Evolutionary conservation across 53 echinoderm and acorn worm genomes (phyloP).

Genomic region (Luidia sarsii): DNA sequence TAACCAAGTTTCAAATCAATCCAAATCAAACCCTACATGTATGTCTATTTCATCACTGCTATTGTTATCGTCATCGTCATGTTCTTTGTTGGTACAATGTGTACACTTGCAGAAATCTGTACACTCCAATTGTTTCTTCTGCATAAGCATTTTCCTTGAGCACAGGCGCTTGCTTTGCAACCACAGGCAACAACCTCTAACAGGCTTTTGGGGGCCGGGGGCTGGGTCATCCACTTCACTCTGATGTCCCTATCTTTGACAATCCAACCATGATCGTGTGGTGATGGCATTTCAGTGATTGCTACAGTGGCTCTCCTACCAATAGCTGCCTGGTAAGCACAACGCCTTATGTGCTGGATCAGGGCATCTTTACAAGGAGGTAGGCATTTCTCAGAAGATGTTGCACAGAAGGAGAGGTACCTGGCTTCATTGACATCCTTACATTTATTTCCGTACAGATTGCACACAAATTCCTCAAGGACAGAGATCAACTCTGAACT

Average conservation of each 20-base stretch:
- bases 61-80: not conserved
- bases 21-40: no score
- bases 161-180: not conserved
- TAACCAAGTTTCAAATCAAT: no score
- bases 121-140: not conserved
- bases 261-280: slow-evolving; percentile 19
- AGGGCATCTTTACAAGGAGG: slow-evolving; percentile 21
- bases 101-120: not conserved
- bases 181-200: slow-evolving; percentile 2
- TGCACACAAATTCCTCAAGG: slow-evolving; percentile 18
- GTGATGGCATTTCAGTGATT: not conserved
- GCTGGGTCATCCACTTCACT: slow-evolving; percentile 9
- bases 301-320: not conserved
- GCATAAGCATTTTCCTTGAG: not conserved
- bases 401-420: slow-evolving; percentile 13
- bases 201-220: not conserved
- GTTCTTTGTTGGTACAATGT: not conserved
- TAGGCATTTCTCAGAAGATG: not conserved
- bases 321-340: slow-evolving; percentile 14
- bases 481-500: not conserved
- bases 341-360: slow-evolving; percentile 7
- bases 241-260: not conserved
- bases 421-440: not conserved
- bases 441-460: slow-evolving; percentile 1
- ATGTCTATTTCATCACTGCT: no score